A percentile compares a stretch with the other conserved stretches of the same genome.
Evolutionary conservation across 2,113 vertebrate species (phyloP).

Genomic region (Myrmecophaga tridactyla): DNA sequence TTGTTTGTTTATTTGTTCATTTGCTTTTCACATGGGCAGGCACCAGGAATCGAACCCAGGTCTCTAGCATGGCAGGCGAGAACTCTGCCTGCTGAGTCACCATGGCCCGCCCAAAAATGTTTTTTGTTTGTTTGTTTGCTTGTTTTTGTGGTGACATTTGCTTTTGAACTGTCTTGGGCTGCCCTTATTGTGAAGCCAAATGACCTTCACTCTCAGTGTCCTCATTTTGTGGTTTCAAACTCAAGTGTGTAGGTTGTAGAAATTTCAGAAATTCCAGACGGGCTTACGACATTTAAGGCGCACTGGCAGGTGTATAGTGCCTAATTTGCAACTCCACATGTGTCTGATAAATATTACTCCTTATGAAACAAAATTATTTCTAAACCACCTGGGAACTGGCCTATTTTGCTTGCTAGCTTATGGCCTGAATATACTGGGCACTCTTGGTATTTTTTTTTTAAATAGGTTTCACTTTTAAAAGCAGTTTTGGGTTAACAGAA

Average conservation of each 20-base stretch:
- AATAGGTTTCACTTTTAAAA: not conserved
- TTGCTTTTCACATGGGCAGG: no score
- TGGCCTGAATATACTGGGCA: not conserved
- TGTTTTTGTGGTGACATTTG: no score
- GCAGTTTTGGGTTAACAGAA: not conserved
- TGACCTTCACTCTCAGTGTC: not conserved
- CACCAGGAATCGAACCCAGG: no score
- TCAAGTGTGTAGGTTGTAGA: slow-evolving; percentile 22
- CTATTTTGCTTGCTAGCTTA: not conserved
- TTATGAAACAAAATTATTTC: not conserved
- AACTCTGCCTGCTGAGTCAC: no score
- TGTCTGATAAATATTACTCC: not conserved
- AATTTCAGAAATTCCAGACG: slow-evolving; percentile 45
- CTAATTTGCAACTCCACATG: not conserved
- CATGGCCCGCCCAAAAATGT: no score
- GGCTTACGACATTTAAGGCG: not conserved
- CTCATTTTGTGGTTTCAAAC: not conserved
- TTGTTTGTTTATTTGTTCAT: no score
- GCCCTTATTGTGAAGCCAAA: slow-evolving; percentile 9
- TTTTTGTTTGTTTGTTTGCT: no score
- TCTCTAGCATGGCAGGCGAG: no score
- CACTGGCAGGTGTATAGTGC: not conserved
- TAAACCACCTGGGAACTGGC: not conserved
- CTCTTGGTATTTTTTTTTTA: not conserved
- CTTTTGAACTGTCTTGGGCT: not conserved